phyloP scores from a whole-genome alignment of 2,797 vertebrate genomes.

The Cyclopterus lumpus region DNA sequence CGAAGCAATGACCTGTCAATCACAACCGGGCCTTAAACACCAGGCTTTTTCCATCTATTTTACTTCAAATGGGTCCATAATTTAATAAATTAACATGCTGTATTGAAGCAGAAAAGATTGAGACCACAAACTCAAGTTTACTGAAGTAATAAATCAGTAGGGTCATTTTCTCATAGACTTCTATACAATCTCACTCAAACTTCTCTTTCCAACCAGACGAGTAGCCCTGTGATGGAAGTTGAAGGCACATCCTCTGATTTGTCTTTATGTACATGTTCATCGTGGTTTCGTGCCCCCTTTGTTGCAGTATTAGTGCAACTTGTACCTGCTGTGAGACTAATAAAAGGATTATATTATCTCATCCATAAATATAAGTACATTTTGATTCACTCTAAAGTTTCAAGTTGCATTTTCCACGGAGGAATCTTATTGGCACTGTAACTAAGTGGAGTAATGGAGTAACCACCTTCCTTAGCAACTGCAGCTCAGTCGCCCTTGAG shows the following conservation, averaged over 20 bases:
- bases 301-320: not conserved
- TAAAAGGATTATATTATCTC: no score
- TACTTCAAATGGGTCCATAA: not conserved
- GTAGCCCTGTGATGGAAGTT: no score
- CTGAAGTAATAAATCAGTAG: not conserved
- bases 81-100: not conserved
- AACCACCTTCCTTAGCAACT: slow-evolving; percentile 4
- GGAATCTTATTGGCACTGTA: not conserved
- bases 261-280: not conserved
- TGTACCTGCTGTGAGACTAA: no score
- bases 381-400: no score
- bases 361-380: no score
- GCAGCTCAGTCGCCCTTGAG: slow-evolving; percentile 15
- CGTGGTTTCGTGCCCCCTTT: no score
- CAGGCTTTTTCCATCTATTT: not conserved
- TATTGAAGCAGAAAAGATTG: not conserved
- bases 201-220: no score
- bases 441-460: not conserved
- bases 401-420: not conserved
- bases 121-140: not conserved
- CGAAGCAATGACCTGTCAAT: not conserved
- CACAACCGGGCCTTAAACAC: not conserved
- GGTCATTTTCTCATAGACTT: not conserved
- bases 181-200: no score
- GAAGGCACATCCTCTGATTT: no score